Evolutionary conservation across 64 coral and sea anemone genomes (phyloP).

Genomic region (Porites lutea): DNA sequence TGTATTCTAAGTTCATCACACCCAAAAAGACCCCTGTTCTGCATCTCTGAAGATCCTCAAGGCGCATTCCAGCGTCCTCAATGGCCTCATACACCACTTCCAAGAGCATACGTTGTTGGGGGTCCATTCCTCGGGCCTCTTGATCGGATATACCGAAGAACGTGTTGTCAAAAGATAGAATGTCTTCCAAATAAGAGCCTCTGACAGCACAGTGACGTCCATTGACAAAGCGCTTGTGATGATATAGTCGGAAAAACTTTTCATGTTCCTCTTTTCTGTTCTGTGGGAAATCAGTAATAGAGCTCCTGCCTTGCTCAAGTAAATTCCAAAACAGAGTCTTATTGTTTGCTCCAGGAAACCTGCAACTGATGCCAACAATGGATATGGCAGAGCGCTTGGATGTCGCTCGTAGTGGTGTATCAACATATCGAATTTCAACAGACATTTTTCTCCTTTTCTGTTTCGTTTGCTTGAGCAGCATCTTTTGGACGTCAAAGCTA

Average conservation of each 20-base stretch:
- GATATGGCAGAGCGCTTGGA: constrained; percentile 15
- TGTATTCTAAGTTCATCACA: constrained; percentile 37
- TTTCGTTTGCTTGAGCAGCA: too few species aligned
- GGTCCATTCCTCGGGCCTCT: too few species aligned
- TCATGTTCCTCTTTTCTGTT: constrained; percentile 29
- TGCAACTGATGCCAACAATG: constrained; percentile 46
- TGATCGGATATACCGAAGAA: background rate
- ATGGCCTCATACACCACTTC: too few species aligned
- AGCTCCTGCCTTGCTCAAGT: constrained; percentile 60
- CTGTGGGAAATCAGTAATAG: constrained; percentile 42
- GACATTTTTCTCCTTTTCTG: too few species aligned
- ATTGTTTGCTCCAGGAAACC: constrained; percentile 64
- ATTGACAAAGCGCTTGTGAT: constrained; percentile 62
- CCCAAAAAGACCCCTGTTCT: constrained; percentile 68
- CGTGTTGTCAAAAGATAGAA: constrained; percentile 47
- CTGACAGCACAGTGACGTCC: constrained; percentile 57
- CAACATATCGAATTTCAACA: background rate
- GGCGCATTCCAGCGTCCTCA: too few species aligned
- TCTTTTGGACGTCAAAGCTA: background rate
- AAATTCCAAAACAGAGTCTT: constrained; percentile 79
- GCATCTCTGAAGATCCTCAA: background rate
- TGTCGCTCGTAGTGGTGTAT: background rate
- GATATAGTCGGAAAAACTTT: constrained; percentile 27
- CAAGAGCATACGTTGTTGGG: too few species aligned
- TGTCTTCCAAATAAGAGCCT: constrained; percentile 69